Conservation (phyloP, 2,797 vertebrate species). For the Gouania willdenowi region DNA sequence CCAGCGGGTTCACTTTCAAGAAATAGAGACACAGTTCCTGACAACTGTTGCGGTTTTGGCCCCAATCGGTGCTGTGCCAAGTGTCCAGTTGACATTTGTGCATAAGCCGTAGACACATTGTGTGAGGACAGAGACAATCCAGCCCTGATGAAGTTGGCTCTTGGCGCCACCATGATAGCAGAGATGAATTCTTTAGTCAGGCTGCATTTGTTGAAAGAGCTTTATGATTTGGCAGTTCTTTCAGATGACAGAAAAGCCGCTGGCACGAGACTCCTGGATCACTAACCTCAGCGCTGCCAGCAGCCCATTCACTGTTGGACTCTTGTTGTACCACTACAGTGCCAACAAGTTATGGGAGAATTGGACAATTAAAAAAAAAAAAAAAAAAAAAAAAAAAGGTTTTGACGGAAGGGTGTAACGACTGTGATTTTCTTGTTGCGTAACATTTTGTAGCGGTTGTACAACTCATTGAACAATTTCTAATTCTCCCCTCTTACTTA, state of each 20-base stretch:
- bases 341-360: slow-evolving; percentile 24
- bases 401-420: too few relatives aligned
- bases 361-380: slow-evolving; percentile 8
- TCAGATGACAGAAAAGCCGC: slow-evolving; percentile 19
- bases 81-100: slow-evolving; percentile 27
- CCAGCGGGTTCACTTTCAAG: not conserved
- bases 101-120: slow-evolving; percentile 1
- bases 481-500: too few relatives aligned
- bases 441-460: slow-evolving; percentile 9
- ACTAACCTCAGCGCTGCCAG: slow-evolving; percentile 31
- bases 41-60: slow-evolving; percentile 37
- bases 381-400: too few relatives aligned
- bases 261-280: slow-evolving; percentile 18
- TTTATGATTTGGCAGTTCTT: slow-evolving; percentile 42
- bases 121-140: slow-evolving; percentile 8
- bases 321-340: slow-evolving; percentile 11
- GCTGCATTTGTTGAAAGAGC: slow-evolving; percentile 41
- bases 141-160: not conserved
- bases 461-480: too few relatives aligned
- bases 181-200: slow-evolving; percentile 30
- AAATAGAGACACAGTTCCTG: slow-evolving; percentile 1
- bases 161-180: slow-evolving; percentile 25
- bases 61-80: slow-evolving; percentile 6
- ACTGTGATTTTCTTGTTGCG: slow-evolving; percentile 11
- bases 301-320: slow-evolving; percentile 21